Percentiles rank a stretch among this genome's conserved stretches.
Evolutionary conservation across 2,113 vertebrate genomes (phyloP).

Genomic region (Oryzias woworae): DNA sequence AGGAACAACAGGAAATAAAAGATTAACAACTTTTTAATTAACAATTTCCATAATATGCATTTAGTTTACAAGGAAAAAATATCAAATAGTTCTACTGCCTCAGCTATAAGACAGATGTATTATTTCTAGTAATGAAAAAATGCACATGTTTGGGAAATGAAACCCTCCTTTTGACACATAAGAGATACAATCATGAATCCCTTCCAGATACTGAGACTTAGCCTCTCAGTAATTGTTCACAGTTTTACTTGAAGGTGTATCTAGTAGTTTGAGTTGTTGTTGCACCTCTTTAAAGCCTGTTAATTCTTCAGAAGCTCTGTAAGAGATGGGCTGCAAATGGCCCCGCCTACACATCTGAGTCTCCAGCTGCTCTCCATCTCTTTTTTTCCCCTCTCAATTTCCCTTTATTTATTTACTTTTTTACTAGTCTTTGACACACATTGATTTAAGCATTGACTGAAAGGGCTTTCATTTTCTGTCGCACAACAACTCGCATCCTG

Average conservation of each 20-base stretch:
- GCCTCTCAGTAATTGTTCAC: not conserved
- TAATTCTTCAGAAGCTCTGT: conserved; percentile 57
- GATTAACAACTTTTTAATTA: not conserved
- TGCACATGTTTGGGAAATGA: no score
- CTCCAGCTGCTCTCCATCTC: conserved; percentile 54
- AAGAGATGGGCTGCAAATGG: conserved; percentile 60
- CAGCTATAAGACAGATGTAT: no score
- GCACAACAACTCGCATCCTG: conserved; percentile 7
- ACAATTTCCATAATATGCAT: no score
- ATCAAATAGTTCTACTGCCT: no score
- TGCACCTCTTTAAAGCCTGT: conserved; percentile 46
- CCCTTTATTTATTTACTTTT: conserved; percentile 2
- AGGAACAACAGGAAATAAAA: not conserved
- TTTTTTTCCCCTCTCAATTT: conserved; percentile 11
- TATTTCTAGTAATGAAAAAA: no score
- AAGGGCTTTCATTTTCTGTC: conserved; percentile 31
- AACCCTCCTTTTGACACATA: no score
- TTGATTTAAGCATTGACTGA: conserved; percentile 24
- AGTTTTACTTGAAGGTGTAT: conserved; percentile 2
- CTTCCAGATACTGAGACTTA: not conserved
- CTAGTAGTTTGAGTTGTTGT: conserved; percentile 24
- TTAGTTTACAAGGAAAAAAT: no score
- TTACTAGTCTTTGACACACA: conserved; percentile 12
- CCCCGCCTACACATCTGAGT: conserved; percentile 71
- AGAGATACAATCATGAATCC: not conserved